Conservation (phyloP, 1,140 invertebrate species). For the Bombus confusus region DNA sequence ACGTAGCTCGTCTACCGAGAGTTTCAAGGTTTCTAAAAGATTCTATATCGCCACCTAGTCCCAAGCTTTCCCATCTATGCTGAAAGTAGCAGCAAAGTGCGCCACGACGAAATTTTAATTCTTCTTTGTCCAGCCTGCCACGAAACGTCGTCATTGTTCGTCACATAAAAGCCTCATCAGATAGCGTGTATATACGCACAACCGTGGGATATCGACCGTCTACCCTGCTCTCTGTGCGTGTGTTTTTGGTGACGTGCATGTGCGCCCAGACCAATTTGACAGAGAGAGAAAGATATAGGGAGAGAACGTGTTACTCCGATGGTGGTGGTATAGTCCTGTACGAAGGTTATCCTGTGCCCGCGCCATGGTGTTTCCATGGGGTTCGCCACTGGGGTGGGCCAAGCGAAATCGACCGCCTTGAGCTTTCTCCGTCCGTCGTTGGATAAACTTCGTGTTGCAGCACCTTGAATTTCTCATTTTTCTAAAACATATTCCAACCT, state of each 20-base stretch:
- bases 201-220: slow-evolving; percentile 69
- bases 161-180: slow-evolving; percentile 62
- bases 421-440: background rate
- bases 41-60: background rate
- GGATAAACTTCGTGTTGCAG: background rate
- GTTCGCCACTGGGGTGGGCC: slow-evolving; percentile 24
- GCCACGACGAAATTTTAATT: slow-evolving; percentile 56
- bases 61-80: background rate
- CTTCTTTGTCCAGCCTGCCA: slow-evolving; percentile 51
- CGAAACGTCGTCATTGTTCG: slow-evolving; percentile 63
- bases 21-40: no score
- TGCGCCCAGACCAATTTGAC: background rate
- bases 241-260: slow-evolving; percentile 24
- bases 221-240: slow-evolving; percentile 4
- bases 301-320: background rate
- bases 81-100: slow-evolving; percentile 14
- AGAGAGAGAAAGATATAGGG: background rate
- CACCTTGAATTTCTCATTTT: no score
- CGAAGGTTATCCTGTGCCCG: slow-evolving; percentile 8
- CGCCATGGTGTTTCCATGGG: slow-evolving; percentile 46
- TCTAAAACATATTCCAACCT: background rate
- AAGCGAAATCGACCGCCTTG: slow-evolving; percentile 52
- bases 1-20: no score
- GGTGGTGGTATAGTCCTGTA: slow-evolving; percentile 28
- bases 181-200: slow-evolving; percentile 52